These are phyloP conservation scores for Todus mexicanus DNA, from an alignment of 2,797 vertebrate species.

Conservation along the genomic window DNA sequence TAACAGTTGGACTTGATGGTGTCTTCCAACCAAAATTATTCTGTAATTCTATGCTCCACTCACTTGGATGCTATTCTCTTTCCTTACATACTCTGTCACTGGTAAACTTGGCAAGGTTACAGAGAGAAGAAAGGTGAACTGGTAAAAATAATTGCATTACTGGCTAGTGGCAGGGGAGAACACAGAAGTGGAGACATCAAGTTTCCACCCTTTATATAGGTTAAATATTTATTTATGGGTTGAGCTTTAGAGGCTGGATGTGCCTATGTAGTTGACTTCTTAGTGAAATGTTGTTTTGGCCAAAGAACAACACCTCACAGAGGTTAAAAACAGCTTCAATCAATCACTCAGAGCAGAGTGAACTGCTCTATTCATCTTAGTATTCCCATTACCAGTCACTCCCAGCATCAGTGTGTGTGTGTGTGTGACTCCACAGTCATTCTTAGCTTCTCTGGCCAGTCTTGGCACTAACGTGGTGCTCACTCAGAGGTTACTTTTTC, in stretches of 20 bases:
- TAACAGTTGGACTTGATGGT: neutral
- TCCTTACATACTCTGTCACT: neutral
- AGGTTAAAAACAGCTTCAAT: slow-evolving; percentile 31
- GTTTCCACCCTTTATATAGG: neutral
- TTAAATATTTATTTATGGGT: neutral
- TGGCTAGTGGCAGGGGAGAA: neutral
- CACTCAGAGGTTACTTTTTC: neutral
- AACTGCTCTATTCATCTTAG: neutral
- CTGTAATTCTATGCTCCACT: neutral
- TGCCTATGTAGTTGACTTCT: neutral
- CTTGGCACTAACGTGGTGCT: neutral
- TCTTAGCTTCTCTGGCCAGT: neutral
- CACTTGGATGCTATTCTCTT: neutral
- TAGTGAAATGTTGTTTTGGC: neutral
- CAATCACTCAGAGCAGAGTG: neutral
- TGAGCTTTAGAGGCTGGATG: neutral
- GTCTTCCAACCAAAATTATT: neutral
- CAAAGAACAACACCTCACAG: slow-evolving; percentile 7
- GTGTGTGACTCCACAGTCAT: neutral
- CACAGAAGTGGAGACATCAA: neutral
- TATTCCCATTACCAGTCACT: neutral
- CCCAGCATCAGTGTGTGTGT: neutral
- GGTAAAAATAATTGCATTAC: neutral
- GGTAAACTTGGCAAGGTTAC: neutral
- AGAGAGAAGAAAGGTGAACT: neutral